phyloP scores from a whole-genome alignment of 2,797 vertebrate genomes.

The Hozukius guyotensis region DNA sequence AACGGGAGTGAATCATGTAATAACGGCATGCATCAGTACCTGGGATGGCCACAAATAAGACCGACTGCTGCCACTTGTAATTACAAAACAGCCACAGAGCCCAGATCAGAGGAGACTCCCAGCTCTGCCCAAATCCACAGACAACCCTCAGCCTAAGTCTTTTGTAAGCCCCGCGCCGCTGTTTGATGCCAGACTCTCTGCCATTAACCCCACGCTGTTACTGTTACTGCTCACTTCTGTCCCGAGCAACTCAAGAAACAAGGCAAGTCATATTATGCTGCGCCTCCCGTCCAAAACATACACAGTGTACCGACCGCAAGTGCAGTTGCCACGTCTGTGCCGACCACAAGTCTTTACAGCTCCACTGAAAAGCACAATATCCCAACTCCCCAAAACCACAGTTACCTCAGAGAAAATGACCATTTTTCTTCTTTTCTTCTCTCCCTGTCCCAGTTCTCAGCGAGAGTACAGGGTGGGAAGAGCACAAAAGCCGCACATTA shows the following conservation, averaged over 20 bases:
- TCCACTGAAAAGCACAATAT: conserved; percentile 50
- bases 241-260: conserved; percentile 37
- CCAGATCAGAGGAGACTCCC: conserved; percentile 54
- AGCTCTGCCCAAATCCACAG: conserved; percentile 49
- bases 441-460: conserved; percentile 19
- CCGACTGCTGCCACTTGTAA: conserved; percentile 46
- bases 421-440: conserved; percentile 34
- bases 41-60: conserved; percentile 45
- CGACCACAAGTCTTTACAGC: conserved; percentile 58
- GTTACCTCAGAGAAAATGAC: conserved; percentile 42
- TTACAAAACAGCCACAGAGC: conserved; percentile 62
- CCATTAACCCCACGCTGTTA: conserved; percentile 10
- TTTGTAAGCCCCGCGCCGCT: background rate
- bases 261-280: conserved; percentile 40
- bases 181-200: conserved; percentile 30
- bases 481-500: conserved; percentile 1
- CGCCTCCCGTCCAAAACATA: conserved; percentile 43
- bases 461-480: conserved; percentile 19
- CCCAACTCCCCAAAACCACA: conserved; percentile 48
- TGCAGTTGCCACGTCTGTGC: conserved; percentile 64
- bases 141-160: conserved; percentile 32
- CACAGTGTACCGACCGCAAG: conserved; percentile 51
- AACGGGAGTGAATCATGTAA: conserved; percentile 44
- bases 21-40: conserved; percentile 43
- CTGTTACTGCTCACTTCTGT: conserved; percentile 17